Conservation (phyloP, 2,797 vertebrate genomes). For the Knipowitschia caucasica region DNA sequence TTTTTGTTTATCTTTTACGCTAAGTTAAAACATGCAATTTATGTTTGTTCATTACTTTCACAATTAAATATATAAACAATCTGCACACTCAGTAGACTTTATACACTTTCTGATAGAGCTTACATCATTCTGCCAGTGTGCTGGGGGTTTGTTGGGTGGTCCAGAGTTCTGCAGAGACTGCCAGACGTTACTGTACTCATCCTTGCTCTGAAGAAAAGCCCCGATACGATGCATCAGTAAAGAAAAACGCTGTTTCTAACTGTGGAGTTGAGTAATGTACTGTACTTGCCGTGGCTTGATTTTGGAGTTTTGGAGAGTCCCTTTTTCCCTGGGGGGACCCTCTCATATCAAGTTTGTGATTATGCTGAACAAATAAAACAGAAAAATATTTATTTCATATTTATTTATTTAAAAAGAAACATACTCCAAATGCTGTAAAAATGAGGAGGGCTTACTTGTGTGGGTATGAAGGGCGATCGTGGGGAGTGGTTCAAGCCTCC, state of each 20-base stretch:
- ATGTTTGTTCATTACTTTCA: too few species aligned
- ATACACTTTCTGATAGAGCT: slow-evolving; percentile 16
- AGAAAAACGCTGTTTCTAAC: too few species aligned
- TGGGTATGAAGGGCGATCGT: slow-evolving; percentile 87
- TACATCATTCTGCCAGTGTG: slow-evolving; percentile 82
- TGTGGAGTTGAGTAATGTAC: not conserved
- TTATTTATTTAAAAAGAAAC: too few species aligned
- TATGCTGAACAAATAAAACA: slow-evolving; percentile 60
- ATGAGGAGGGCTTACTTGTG: slow-evolving; percentile 74
- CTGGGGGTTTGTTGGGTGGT: slow-evolving; percentile 77
- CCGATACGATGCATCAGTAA: too few species aligned
- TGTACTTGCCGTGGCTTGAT: slow-evolving; percentile 75
- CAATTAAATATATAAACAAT: too few species aligned
- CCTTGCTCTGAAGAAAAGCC: slow-evolving; percentile 37
- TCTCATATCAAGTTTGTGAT: slow-evolving; percentile 75
- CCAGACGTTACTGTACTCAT: slow-evolving; percentile 90
- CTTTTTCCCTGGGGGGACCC: slow-evolving; percentile 75
- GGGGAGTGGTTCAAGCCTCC: slow-evolving; percentile 89
- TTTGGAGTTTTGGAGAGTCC: slow-evolving; percentile 76
- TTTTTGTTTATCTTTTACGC: too few species aligned
- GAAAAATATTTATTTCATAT: not conserved
- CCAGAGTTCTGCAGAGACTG: slow-evolving; percentile 84
- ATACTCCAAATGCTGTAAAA: not conserved
- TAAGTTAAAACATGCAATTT: too few species aligned
- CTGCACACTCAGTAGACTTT: not conserved